A percentile compares a stretch with the other conserved stretches of the same genome.
Conservation (phyloP, 1,140 invertebrate genomes). For the Drosophila setifemur region DNA sequence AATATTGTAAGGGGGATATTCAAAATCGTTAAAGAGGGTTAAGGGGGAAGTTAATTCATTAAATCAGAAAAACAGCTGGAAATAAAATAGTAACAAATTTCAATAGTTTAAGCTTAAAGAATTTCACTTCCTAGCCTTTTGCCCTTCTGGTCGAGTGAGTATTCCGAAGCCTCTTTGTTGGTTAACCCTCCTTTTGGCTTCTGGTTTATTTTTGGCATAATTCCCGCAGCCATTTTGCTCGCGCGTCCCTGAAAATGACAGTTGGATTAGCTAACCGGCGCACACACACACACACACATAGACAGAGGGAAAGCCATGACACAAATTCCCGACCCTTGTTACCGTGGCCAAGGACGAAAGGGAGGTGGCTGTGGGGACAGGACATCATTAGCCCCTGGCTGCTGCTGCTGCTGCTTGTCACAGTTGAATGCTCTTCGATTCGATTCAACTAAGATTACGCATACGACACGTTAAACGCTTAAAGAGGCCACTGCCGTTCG, state of each 20-base stretch:
- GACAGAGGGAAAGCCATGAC: conserved; percentile 47
- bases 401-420: conserved; percentile 1
- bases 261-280: conserved; percentile 55
- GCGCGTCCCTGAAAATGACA: conserved; percentile 58
- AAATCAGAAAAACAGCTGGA: too few relatives aligned
- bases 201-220: conserved; percentile 62
- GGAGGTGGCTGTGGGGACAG: background rate
- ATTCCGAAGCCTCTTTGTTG: conserved; percentile 3
- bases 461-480: conserved; percentile 68
- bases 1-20: too few relatives aligned
- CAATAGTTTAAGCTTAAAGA: background rate
- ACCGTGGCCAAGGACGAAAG: conserved; percentile 6
- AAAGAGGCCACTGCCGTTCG: conserved; percentile 33
- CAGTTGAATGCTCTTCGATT: conserved; percentile 35
- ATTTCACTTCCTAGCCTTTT: too few relatives aligned
- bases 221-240: conserved; percentile 57
- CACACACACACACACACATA: conserved; percentile 4
- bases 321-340: conserved; percentile 57
- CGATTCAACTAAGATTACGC: conserved; percentile 53
- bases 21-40: too few relatives aligned
- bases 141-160: background rate
- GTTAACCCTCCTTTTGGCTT: conserved; percentile 20
- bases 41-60: too few relatives aligned
- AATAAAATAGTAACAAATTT: too few relatives aligned
- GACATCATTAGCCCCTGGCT: conserved; percentile 56